Base-by-base conservation (phyloP, 2,888 invertebrate genomes). In the Xylophagus ater region DNA sequence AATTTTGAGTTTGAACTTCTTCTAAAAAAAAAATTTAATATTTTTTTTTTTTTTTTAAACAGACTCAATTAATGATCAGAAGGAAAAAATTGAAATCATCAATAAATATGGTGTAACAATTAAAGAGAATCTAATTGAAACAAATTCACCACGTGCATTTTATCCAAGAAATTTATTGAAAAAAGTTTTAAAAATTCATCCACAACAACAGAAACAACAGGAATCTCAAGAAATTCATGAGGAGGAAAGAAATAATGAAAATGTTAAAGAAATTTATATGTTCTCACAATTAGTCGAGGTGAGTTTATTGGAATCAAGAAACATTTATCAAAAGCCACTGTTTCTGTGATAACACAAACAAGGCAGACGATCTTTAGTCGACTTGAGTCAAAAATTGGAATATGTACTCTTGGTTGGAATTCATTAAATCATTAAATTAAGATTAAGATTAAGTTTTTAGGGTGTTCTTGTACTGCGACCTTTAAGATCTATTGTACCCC, bases 211-310 rank as follows among this genome's bases (percentile, higher is more conserved):
- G 42, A 34, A 28, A 18, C 41, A 8, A 15, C 30, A 7, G 23
- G 12, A 5, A 21, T 21, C 8, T 12, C 23, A 14, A 25, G 33
- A 4, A 19, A 15, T 7, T 18, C 20, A 13, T 19, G 18, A 9
- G 13, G 20, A 13, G 13, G 20, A n/a, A 25, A 12, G 26, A 15
- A 10, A 17, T 12, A 12, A 18, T 23, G 9, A 12, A 17, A 30
- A 6, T 9, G 37, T 5, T 38, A 41, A 0, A 34, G 37, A 5
- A 35, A 13, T 40, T 3, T 60, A 61, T 20, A 49, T 59, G 41
- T 61, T 60, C 45, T 60, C 60, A 5, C 53, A 61, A 40, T 45
- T 60, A n/a, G 52, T 60, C 34, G 54, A 58, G 42, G 53, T 53
- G 34, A 43, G 47, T 28, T 4, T n/a, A n/a, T n/a, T n/a, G n/a